Evolutionary conservation across 1,140 invertebrate species (phyloP).

Genomic region (Calosoma granatense): DNA sequence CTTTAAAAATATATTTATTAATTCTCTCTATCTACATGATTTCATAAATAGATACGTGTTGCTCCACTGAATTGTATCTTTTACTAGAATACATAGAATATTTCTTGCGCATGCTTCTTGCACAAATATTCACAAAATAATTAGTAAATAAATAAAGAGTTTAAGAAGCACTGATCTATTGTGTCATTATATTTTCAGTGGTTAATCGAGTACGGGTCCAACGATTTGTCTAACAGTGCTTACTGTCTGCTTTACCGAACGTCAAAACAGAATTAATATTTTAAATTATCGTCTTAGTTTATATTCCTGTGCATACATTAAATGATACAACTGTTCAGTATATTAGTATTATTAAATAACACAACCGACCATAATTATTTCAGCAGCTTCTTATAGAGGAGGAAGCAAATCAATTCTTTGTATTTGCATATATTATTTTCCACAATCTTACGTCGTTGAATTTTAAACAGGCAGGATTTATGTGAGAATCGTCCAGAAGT

Average conservation of each 20-base stretch:
- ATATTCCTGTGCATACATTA: not conserved
- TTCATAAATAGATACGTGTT: too few species aligned
- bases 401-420: not conserved
- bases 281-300: not conserved
- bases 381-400: not conserved
- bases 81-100: too few species aligned
- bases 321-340: not conserved
- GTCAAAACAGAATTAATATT: constrained; percentile 5
- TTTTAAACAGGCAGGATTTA: not conserved
- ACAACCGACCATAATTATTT: not conserved
- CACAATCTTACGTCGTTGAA: too few species aligned
- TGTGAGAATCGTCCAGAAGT: not conserved
- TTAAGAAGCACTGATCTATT: too few species aligned
- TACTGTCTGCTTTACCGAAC: not conserved
- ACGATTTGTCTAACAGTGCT: not conserved
- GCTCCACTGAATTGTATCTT: too few species aligned
- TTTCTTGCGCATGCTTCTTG: too few species aligned
- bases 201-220: too few species aligned
- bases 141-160: too few species aligned
- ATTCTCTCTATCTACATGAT: too few species aligned
- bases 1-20: too few species aligned
- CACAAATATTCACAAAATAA: too few species aligned
- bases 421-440: not conserved
- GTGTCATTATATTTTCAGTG: too few species aligned
- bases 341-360: not conserved